Base-by-base conservation (phyloP, 2,888 invertebrate species). In the Salticus scenicus region DNA sequence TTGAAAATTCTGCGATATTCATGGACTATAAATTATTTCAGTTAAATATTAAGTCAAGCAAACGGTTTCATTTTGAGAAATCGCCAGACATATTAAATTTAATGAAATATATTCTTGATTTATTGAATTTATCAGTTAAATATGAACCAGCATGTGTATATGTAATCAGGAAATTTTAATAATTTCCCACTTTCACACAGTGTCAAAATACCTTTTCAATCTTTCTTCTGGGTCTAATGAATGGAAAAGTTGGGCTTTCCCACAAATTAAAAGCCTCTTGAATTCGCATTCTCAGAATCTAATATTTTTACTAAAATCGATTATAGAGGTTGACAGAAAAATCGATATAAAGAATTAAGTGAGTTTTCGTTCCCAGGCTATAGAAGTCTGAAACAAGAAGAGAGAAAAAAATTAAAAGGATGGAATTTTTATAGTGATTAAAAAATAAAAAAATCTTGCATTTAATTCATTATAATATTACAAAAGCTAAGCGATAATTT, bases 171-270 rank as follows among this genome's bases (percentile, higher is more conserved):
- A 57, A 57, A 57, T 57, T 57, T 57, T 57, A 57, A 57, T 57
- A 57, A 57, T 17, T 57, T 24, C 57, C 57, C 57, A 24, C 20
- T 57, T 57, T 24, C 57, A 5, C 57, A 57, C 57, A 57, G 57
- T 57, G 57, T 24, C 57, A 57, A 57, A 57, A 57, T 57, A 57
- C 57, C 57, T 57, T 57, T 57, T 57, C 20, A 57, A 57, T 57
- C 57, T 24, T 57, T 57, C 57, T 57, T 57, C 57, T 57, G 24
- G 5, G 57, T 24, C 24, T 57, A 57, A 57, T 57, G 57, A 57
- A 57, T 57, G 57, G 57, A 17, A 57, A 57, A 57, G 57, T 24
- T 57, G 47, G 57, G 57, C 57, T 10, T 37, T 20, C 24, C 57
- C 57, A n/a, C n/a, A 57, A 57, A 57, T 57, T 57, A 57, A 57